phyloP scores from a whole-genome alignment of 2,113 vertebrate genomes.

The Scomber japonicus region DNA sequence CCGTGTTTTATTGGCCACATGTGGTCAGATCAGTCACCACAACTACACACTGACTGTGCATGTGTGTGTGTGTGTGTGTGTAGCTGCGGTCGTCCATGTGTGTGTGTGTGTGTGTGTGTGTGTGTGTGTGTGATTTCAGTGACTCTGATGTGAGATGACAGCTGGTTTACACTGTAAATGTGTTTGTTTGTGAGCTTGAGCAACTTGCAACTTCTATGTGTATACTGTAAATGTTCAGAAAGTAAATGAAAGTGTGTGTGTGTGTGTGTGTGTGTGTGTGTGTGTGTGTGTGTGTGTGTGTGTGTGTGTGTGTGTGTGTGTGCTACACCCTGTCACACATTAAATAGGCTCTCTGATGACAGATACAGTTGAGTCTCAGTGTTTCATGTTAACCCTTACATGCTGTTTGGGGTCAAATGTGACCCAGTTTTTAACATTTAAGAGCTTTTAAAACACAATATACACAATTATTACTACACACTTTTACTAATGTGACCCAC shows the following conservation, averaged over 20 bases:
- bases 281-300: slow-evolving; percentile 3
- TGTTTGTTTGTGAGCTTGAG: slow-evolving; percentile 50
- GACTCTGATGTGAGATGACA: slow-evolving; percentile 52
- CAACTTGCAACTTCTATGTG: slow-evolving; percentile 28
- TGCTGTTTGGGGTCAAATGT: too few species aligned
- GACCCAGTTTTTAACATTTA: too few species aligned
- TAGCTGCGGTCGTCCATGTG: too few species aligned
- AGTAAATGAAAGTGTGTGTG: background rate
- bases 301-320: too few species aligned
- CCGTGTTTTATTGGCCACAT: slow-evolving; percentile 75
- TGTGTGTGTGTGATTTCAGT: slow-evolving; percentile 25
- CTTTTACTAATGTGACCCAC: too few species aligned
- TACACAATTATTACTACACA: too few species aligned
- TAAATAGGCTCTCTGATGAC: slow-evolving; percentile 20
- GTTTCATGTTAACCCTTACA: too few species aligned
- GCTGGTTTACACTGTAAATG: slow-evolving; percentile 47
- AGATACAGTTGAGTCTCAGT: background rate
- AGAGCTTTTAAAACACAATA: too few species aligned
- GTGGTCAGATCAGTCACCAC: slow-evolving; percentile 73
- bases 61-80: too few species aligned
- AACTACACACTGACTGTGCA: slow-evolving; percentile 55
- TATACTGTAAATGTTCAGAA: background rate
- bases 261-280: slow-evolving; percentile 2
- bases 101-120: slow-evolving; percentile 31
- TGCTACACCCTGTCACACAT: background rate